Evolutionary conservation across 1,140 invertebrate species (phyloP).

Genomic region (Nephotettix cincticeps): DNA sequence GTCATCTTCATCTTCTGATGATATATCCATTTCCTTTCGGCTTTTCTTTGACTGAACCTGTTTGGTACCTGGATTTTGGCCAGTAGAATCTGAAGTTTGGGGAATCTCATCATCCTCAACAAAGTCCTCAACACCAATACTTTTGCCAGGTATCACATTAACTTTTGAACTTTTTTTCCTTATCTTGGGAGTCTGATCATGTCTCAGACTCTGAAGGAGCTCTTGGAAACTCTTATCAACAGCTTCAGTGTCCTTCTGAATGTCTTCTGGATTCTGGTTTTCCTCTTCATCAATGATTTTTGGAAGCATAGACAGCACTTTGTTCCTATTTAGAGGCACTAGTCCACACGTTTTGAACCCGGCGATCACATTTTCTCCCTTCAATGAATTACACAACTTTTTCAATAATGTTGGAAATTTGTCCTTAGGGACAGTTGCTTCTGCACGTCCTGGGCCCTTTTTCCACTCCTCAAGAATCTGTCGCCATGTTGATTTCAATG

Average conservation of each 20-base stretch:
- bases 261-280: constrained; percentile 17
- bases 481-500: constrained; percentile 45
- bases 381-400: constrained; percentile 34
- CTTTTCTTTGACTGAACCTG: constrained; percentile 14
- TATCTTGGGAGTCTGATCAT: constrained; percentile 21
- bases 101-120: constrained; percentile 10
- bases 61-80: not conserved
- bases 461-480: constrained; percentile 44
- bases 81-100: constrained; percentile 15
- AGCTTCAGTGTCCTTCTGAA: constrained; percentile 24
- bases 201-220: constrained; percentile 27
- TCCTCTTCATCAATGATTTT: constrained; percentile 4
- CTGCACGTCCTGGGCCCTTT: constrained; percentile 31
- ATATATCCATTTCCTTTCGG: constrained; percentile 6
- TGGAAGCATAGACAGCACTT: constrained; percentile 38
- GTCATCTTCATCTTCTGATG: constrained; percentile 24
- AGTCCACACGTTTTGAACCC: constrained; percentile 41
- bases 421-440: constrained; percentile 35
- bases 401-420: constrained; percentile 39
- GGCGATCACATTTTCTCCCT: constrained; percentile 34
- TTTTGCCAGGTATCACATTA: constrained; percentile 28
- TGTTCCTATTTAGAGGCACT: constrained; percentile 36
- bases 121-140: constrained; percentile 20
- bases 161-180: constrained; percentile 24
- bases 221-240: constrained; percentile 27